Conservation (phyloP, 1,140 invertebrate genomes). For the Medauroidea extradentata region DNA sequence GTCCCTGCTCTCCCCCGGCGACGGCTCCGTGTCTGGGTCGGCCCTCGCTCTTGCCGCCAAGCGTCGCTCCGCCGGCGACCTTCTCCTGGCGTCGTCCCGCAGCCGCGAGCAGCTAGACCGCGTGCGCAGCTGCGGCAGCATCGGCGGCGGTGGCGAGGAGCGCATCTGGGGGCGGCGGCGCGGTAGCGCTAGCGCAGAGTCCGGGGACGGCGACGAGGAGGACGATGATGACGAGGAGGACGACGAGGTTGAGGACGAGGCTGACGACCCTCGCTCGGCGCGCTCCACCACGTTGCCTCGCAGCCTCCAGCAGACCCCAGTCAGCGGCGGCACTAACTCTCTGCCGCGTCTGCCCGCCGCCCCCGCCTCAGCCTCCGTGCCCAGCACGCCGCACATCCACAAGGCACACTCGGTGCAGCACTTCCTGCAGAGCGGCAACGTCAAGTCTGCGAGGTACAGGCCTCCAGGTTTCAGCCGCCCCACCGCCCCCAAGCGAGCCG, state of each 20-base stretch:
- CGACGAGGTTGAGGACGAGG: conserved; percentile 62
- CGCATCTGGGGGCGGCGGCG: conserved; percentile 53
- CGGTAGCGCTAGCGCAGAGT: conserved; percentile 60
- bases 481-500: conserved; percentile 58
- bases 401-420: conserved; percentile 64
- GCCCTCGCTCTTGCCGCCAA: conserved; percentile 64
- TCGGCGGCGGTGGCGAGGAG: conserved; percentile 60
- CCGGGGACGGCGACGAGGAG: conserved; percentile 63
- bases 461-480: conserved; percentile 67
- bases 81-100: conserved; percentile 64
- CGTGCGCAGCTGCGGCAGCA: conserved; percentile 76
- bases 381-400: conserved; percentile 50
- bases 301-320: conserved; percentile 51
- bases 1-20: conserved; percentile 57
- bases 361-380: conserved; percentile 43
- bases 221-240: conserved; percentile 57
- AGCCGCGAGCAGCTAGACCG: conserved; percentile 65
- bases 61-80: conserved; percentile 70
- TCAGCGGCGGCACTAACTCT: conserved; percentile 63
- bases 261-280: conserved; percentile 43
- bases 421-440: conserved; percentile 53
- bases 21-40: conserved; percentile 66
- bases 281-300: conserved; percentile 58
- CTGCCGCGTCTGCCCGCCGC: conserved; percentile 64
- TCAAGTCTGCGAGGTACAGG: conserved; percentile 79